Percentiles rank a stretch among this genome's conserved stretches.
Conservation (phyloP, 2,113 vertebrate species). For the Neofelis nebulosa region DNA sequence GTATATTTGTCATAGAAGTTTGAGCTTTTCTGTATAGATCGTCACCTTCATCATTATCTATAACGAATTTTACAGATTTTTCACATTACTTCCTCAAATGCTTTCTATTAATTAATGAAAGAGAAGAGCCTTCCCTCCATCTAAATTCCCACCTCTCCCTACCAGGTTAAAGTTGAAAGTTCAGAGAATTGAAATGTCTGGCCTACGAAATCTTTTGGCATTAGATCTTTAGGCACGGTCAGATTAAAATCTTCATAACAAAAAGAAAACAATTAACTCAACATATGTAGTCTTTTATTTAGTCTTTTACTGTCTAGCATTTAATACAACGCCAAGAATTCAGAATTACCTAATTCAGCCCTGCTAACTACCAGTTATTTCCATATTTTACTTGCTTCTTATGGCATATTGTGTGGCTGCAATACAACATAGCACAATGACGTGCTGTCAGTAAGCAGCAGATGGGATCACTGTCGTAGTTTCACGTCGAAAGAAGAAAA, state of each 20-base stretch:
- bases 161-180: slow-evolving; percentile 17
- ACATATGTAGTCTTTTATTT: background rate
- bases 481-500: background rate
- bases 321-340: background rate
- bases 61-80: background rate
- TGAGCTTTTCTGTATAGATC: background rate
- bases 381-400: background rate
- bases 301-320: background rate
- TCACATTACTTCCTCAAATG: background rate
- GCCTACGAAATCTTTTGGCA: background rate
- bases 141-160: background rate
- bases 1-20: background rate
- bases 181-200: slow-evolving; percentile 14
- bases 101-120: slow-evolving; percentile 19
- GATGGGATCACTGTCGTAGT: background rate
- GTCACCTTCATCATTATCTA: background rate
- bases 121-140: background rate
- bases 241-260: background rate
- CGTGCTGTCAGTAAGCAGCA: background rate
- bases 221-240: background rate
- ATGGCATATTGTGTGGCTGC: background rate
- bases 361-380: background rate
- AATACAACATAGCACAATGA: background rate
- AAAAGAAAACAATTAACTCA: slow-evolving; percentile 9
- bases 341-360: background rate